A percentile compares a stretch with the other conserved stretches of the same genome.
These are phyloP conservation scores for Nothoprocta perdicaria DNA, from an alignment of 2,113 vertebrate species.

Conservation along the genomic window DNA sequence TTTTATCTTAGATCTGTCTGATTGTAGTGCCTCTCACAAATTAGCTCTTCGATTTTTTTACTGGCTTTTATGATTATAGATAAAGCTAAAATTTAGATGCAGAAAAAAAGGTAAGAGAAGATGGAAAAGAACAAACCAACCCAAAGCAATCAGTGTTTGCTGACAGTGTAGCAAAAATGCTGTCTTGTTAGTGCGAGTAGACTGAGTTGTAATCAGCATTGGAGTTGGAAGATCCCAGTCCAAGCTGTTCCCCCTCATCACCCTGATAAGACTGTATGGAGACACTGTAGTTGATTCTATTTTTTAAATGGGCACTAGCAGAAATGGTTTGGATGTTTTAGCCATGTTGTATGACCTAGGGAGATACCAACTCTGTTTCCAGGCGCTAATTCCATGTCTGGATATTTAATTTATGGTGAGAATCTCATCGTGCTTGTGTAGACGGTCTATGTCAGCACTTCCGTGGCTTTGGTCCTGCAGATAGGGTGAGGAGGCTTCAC, in stretches of 20 bases:
- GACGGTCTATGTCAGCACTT: not conserved
- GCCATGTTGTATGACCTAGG: not conserved
- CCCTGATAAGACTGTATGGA: not conserved
- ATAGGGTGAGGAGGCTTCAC: slow-evolving; percentile 36
- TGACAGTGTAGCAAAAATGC: not conserved
- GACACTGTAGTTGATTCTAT: not conserved
- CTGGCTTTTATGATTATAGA: slow-evolving; percentile 40
- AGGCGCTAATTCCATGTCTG: not conserved
- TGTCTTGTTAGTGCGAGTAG: not conserved
- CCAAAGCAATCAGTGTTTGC: not conserved
- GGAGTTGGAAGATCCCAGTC: not conserved
- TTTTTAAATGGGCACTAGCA: not conserved
- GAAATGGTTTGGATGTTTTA: not conserved
- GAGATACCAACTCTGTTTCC: not conserved
- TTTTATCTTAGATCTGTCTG: slow-evolving; percentile 51
- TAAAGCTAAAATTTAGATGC: not conserved
- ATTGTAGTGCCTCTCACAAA: slow-evolving; percentile 30
- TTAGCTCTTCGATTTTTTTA: slow-evolving; percentile 16
- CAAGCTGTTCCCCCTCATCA: no score
- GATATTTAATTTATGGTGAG: no score
- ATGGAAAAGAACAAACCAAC: not conserved
- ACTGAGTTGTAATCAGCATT: not conserved
- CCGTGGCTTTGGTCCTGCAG: slow-evolving; percentile 51
- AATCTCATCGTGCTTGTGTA: no score
- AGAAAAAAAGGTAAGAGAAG: not conserved